A percentile compares a stretch with the other conserved stretches of the same genome.
Evolutionary conservation across 2,888 invertebrate genomes (phyloP).

Genomic region (Stenolophus ochropezus): DNA sequence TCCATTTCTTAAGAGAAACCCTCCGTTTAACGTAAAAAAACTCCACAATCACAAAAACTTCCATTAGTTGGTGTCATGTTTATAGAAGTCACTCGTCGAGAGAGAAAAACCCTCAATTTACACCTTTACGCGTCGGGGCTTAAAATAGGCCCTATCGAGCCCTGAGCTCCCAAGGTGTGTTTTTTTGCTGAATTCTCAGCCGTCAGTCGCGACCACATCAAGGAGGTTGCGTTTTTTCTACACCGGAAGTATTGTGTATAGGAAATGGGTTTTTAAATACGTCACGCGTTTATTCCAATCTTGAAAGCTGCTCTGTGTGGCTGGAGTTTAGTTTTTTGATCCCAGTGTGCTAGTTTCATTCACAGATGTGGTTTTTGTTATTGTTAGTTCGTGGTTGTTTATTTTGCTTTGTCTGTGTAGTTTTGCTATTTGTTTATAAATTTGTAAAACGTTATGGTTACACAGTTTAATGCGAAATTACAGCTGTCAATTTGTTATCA

Average conservation of each 20-base stretch:
- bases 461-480: constrained; percentile 20
- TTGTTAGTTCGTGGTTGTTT: constrained; percentile 11
- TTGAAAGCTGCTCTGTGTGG: constrained; percentile 5
- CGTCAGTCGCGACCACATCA: constrained; percentile 55
- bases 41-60: constrained; percentile 41
- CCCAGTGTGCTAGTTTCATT: constrained; percentile 27
- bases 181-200: constrained; percentile 30
- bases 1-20: neutral
- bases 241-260: constrained; percentile 62
- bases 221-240: constrained; percentile 60
- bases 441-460: neutral
- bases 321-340: constrained; percentile 18
- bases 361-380: constrained; percentile 35
- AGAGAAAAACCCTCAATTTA: constrained; percentile 51
- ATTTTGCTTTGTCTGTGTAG: neutral
- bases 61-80: constrained; percentile 58
- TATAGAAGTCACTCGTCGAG: constrained; percentile 51
- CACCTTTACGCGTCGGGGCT: constrained; percentile 47
- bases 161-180: constrained; percentile 14
- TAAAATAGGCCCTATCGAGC: constrained; percentile 55
- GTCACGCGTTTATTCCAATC: constrained; percentile 35
- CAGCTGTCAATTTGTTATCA: neutral
- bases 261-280: constrained; percentile 63
- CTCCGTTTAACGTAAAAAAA: constrained; percentile 33
- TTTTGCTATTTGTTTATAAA: constrained; percentile 10